A percentile compares a stretch with the other conserved stretches of the same genome.
Conservation (phyloP, 2,888 invertebrate genomes). For the Apeira syringaria region DNA sequence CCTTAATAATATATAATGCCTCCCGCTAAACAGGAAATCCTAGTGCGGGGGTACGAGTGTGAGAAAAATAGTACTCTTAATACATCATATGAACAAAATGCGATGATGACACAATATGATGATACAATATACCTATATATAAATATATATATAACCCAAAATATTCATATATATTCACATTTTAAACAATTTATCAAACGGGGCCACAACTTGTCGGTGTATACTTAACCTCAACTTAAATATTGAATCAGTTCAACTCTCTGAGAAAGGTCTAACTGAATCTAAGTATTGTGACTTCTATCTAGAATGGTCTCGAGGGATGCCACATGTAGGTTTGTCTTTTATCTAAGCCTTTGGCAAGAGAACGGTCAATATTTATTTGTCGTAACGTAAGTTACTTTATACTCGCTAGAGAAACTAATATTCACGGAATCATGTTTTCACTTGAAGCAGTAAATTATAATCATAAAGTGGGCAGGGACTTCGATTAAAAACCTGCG, state of each 20-base stretch:
- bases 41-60: too few species aligned
- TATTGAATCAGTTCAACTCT: slow-evolving; percentile 30
- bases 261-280: slow-evolving; percentile 25
- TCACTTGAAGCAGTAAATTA: neutral
- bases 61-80: too few species aligned
- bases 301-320: slow-evolving; percentile 12
- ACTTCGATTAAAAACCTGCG: neutral
- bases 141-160: too few species aligned
- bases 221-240: slow-evolving; percentile 8
- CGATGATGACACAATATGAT: too few species aligned
- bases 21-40: too few species aligned
- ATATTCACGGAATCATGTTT: slow-evolving; percentile 4
- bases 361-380: slow-evolving; percentile 35
- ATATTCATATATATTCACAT: too few species aligned
- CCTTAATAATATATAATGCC: too few species aligned
- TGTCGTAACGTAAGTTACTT: slow-evolving; percentile 14
- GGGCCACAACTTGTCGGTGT: too few species aligned
- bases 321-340: slow-evolving; percentile 25
- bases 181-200: too few species aligned
- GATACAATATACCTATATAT: too few species aligned
- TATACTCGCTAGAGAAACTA: slow-evolving; percentile 4
- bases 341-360: slow-evolving; percentile 30
- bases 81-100: too few species aligned
- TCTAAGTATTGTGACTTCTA: slow-evolving; percentile 31
- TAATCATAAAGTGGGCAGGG: neutral